These are phyloP conservation scores for Mus caroli DNA, from an alignment of 2,797 vertebrate genomes.

Conservation along the genomic window DNA sequence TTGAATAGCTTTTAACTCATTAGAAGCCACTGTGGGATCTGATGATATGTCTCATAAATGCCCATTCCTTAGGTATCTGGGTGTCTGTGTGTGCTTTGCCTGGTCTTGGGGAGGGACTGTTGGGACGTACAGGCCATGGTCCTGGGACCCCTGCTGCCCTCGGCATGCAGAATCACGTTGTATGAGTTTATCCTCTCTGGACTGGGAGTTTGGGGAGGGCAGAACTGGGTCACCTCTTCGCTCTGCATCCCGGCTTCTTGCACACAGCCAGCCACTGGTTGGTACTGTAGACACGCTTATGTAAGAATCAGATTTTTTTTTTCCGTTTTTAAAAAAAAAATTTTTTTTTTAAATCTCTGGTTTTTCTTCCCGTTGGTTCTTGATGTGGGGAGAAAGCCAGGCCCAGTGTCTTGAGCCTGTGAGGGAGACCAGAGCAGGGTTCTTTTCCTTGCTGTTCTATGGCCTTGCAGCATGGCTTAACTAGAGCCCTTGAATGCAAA, in stretches of 20 bases:
- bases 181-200: background rate
- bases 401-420: conserved; percentile 11
- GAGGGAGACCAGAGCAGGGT: conserved; percentile 52
- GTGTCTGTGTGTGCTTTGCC: background rate
- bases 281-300: conserved; percentile 20
- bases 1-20: conserved; percentile 49
- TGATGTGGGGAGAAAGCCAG: conserved; percentile 54
- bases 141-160: background rate
- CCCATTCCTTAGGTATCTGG: background rate
- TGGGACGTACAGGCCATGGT: background rate
- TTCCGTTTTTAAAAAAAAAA: background rate
- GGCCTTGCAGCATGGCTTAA: conserved; percentile 67
- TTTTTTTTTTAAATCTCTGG: background rate
- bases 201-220: background rate
- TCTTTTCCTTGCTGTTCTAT: conserved; percentile 33
- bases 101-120: background rate
- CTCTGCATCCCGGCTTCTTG: background rate
- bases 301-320: conserved; percentile 49
- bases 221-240: conserved; percentile 55
- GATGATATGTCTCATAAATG: background rate
- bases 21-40: conserved; percentile 41
- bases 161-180: background rate
- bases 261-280: background rate
- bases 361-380: conserved; percentile 16
- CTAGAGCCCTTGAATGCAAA: conserved; percentile 70